These are phyloP conservation scores for Fulica atra DNA, from an alignment of 2,113 vertebrate genomes.

Conservation along the genomic window DNA sequence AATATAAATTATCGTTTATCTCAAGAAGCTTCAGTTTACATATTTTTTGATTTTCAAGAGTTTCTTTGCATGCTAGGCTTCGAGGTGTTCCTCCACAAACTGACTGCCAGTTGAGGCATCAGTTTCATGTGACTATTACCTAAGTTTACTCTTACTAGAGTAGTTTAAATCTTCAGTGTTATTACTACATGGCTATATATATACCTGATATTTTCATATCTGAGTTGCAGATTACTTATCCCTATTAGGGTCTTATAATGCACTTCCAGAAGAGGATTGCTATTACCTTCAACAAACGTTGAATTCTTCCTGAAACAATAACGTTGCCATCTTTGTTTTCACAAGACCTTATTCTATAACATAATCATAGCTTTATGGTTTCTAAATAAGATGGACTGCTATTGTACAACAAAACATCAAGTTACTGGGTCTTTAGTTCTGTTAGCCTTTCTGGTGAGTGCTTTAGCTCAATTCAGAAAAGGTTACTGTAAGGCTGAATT, in stretches of 20 bases:
- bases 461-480: not conserved
- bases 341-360: not conserved
- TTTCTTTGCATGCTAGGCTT: not conserved
- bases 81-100: not conserved
- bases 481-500: not conserved
- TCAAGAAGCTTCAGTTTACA: not conserved
- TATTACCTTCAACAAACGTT: not conserved
- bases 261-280: not conserved
- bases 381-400: not conserved
- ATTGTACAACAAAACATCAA: not conserved
- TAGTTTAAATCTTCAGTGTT: not conserved
- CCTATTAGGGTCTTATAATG: not conserved
- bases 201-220: not conserved
- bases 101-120: not conserved
- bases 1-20: not conserved
- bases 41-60: not conserved
- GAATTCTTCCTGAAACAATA: not conserved
- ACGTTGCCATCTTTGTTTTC: not conserved
- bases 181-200: not conserved
- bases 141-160: not conserved
- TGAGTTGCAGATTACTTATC: not conserved
- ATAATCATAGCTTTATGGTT: not conserved
- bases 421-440: not conserved
- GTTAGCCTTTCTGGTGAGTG: not conserved
- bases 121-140: not conserved